Conservation (phyloP, 2,888 invertebrate genomes). For the Poecilobothrus nobilitatus region DNA sequence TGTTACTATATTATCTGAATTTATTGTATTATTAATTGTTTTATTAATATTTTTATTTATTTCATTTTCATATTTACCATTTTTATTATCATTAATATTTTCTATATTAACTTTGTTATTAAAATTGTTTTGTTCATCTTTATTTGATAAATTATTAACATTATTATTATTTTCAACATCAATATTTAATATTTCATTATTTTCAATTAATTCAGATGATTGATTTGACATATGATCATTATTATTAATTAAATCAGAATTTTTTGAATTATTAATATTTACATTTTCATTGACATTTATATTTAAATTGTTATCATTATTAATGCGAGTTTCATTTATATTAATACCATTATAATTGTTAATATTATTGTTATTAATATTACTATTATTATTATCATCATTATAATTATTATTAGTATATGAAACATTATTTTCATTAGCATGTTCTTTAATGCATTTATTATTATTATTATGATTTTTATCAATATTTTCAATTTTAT, state of each 20-base stretch:
- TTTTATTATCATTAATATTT: not conserved
- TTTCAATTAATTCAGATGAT: too few species aligned
- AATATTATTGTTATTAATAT: conserved; percentile 34
- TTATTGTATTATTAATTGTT: not conserved
- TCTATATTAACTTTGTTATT: not conserved
- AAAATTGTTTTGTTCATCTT: not conserved
- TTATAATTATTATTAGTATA: not conserved
- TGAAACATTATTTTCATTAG: too few species aligned
- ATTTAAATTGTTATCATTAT: conserved; percentile 4
- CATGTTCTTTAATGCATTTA: not conserved
- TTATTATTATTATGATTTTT: not conserved
- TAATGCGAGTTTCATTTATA: not conserved
- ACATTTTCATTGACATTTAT: not conserved
- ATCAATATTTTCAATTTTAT: not conserved
- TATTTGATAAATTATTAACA: not conserved
- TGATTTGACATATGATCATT: too few species aligned
- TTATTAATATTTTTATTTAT: not conserved
- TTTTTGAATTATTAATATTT: not conserved
- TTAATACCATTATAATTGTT: not conserved
- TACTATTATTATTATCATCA: conserved; percentile 25
- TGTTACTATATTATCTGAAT: not conserved
- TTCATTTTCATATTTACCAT: not conserved
- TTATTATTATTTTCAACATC: too few species aligned
- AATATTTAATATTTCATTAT: too few species aligned
- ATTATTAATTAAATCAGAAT: too few species aligned